Evolutionary conservation across 2,113 vertebrate species (phyloP).

Genomic region (Sinocyclocheilus grahami): DNA sequence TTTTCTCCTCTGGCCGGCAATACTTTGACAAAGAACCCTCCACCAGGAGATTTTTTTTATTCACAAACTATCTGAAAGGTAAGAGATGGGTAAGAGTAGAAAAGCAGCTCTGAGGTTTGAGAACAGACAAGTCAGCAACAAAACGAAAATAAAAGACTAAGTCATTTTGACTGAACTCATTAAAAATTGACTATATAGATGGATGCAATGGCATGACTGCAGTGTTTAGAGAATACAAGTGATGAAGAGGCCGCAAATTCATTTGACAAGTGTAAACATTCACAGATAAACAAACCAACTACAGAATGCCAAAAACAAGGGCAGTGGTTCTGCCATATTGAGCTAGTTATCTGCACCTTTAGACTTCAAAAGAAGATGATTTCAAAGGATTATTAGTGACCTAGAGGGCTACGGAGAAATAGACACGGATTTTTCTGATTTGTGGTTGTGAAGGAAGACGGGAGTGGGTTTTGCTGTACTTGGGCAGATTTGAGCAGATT

Average conservation of each 20-base stretch:
- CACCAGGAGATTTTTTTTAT: conserved; percentile 43
- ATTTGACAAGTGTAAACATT: conserved; percentile 79
- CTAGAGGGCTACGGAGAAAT: background rate
- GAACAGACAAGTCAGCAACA: conserved; percentile 55
- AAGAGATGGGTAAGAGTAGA: conserved; percentile 54
- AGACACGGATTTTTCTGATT: background rate
- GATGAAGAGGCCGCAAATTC: conserved; percentile 76
- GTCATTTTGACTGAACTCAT: conserved; percentile 65
- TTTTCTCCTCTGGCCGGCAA: conserved; percentile 60
- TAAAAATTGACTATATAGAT: conserved; percentile 68
- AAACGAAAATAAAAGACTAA: background rate
- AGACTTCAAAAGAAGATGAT: background rate
- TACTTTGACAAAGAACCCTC: conserved; percentile 47
- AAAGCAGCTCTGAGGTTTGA: conserved; percentile 50
- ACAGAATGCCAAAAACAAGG: conserved; percentile 66
- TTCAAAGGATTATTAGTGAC: conserved; percentile 4
- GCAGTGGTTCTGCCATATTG: conserved; percentile 45
- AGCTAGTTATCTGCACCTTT: background rate
- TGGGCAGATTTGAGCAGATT: background rate
- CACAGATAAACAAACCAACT: conserved; percentile 75
- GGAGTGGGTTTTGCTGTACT: background rate
- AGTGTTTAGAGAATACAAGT: conserved; percentile 63
- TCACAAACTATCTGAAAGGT: background rate
- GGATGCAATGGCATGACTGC: conserved; percentile 60
- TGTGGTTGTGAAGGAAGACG: background rate